A percentile compares a stretch with the other conserved stretches of the same genome.
Evolutionary conservation across 2,797 vertebrate species (phyloP).

Genomic region (Mus spretus): DNA sequence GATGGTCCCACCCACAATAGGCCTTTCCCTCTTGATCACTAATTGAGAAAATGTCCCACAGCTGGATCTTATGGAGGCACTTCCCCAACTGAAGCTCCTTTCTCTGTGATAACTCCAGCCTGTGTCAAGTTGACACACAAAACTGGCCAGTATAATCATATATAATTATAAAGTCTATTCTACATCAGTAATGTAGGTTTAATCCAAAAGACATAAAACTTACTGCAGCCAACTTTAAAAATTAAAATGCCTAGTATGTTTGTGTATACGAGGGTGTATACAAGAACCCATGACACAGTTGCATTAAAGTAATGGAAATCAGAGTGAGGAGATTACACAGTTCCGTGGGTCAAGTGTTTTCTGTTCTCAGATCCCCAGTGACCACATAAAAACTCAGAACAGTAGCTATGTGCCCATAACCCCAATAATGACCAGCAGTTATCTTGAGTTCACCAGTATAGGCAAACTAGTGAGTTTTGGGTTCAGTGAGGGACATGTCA

Average conservation of each 20-base stretch:
- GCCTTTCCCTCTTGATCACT: too few species aligned
- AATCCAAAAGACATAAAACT: constrained; percentile 38
- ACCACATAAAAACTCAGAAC: background rate
- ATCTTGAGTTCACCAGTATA: background rate
- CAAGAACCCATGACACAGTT: background rate
- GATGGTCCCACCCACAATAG: too few species aligned
- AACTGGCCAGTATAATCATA: background rate
- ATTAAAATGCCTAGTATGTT: background rate
- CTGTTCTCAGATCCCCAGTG: background rate
- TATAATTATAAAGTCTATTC: background rate
- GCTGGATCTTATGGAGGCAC: too few species aligned
- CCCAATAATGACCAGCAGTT: background rate
- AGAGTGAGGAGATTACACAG: background rate
- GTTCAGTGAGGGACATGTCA: background rate
- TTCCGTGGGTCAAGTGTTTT: background rate
- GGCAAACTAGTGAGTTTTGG: background rate
- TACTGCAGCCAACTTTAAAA: background rate
- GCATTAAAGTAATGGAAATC: background rate
- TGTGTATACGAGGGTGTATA: background rate
- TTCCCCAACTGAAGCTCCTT: too few species aligned
- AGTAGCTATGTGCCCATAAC: background rate
- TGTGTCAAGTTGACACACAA: too few species aligned
- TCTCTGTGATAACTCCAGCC: too few species aligned
- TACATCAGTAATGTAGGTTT: constrained; percentile 18
- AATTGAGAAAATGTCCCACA: too few species aligned